A percentile compares a stretch with the other conserved stretches of the same genome.
Evolutionary conservation across 1,140 invertebrate genomes (phyloP).

Genomic region (Maniola jurtina): DNA sequence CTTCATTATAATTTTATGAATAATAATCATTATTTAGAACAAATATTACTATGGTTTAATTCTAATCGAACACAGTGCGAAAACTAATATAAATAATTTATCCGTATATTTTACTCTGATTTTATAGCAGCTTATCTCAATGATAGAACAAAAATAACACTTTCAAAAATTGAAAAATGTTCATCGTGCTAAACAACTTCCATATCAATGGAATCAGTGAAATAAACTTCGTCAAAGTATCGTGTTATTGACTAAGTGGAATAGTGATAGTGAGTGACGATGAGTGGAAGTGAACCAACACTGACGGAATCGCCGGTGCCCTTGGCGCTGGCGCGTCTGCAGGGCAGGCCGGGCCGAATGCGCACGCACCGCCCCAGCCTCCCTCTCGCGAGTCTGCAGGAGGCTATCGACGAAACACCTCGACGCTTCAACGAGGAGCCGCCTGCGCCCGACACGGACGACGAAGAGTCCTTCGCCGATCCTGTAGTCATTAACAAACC

Average conservation of each 20-base stretch:
- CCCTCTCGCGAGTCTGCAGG: slow-evolving; percentile 64
- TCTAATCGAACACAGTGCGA: slow-evolving; percentile 22
- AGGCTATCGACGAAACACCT: slow-evolving; percentile 66
- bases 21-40: background rate
- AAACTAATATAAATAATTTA: background rate
- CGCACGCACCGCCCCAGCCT: slow-evolving; percentile 63
- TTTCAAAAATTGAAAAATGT: background rate
- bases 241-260: slow-evolving; percentile 33
- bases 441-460: slow-evolving; percentile 63
- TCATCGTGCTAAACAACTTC: background rate
- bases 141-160: background rate
- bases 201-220: slow-evolving; percentile 18
- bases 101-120: background rate
- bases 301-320: slow-evolving; percentile 70
- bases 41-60: background rate
- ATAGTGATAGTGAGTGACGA: slow-evolving; percentile 52
- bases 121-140: background rate
- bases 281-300: slow-evolving; percentile 67
- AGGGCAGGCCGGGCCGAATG: slow-evolving; percentile 50
- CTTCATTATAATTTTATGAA: background rate
- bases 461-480: slow-evolving; percentile 72
- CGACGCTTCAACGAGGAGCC: slow-evolving; percentile 68
- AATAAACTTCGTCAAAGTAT: slow-evolving; percentile 15
- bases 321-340: slow-evolving; percentile 63
- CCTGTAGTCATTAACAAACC: slow-evolving; percentile 51